Evolutionary conservation across 2,797 vertebrate genomes (phyloP).

Genomic region (Neostethus bicornis): DNA sequence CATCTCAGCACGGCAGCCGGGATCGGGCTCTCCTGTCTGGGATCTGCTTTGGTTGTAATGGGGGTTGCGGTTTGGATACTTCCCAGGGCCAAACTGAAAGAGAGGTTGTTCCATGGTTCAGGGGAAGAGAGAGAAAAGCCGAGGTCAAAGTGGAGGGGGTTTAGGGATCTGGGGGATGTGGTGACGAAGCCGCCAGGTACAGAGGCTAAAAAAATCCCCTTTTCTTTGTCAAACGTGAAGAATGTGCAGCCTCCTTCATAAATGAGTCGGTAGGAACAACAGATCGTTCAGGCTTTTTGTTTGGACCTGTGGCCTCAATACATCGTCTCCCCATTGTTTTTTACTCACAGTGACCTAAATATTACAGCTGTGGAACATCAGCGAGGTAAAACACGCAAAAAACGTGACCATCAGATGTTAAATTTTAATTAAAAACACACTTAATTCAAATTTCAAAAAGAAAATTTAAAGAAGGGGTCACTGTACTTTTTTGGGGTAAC

Average conservation of each 20-base stretch:
- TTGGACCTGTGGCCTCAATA: constrained; percentile 16
- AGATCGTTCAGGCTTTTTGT: constrained; percentile 13
- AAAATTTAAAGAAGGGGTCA: no score
- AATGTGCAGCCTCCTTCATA: constrained; percentile 84
- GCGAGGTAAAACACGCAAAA: not conserved
- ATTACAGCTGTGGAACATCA: not conserved
- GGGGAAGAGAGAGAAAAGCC: constrained; percentile 42
- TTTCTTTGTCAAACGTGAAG: constrained; percentile 87
- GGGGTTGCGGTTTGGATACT: constrained; percentile 86
- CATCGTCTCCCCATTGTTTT: not conserved
- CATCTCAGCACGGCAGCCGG: constrained; percentile 86
- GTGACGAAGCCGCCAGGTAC: constrained; percentile 85
- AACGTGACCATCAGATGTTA: no score
- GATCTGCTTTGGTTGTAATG: constrained; percentile 81
- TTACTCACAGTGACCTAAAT: constrained; percentile 16
- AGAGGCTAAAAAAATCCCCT: constrained; percentile 84
- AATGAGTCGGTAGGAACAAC: constrained; percentile 15
- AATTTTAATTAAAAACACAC: no score
- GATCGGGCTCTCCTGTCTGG: constrained; percentile 87
- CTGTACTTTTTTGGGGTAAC: no score
- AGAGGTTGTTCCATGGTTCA: constrained; percentile 80
- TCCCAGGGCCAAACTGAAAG: constrained; percentile 79
- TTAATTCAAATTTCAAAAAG: no score
- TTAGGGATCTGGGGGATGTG: constrained; percentile 77
- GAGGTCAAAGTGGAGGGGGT: constrained; percentile 43